phyloP scores from a whole-genome alignment of 2,797 vertebrate genomes.

The Oryzias dopingdopingensis region DNA sequence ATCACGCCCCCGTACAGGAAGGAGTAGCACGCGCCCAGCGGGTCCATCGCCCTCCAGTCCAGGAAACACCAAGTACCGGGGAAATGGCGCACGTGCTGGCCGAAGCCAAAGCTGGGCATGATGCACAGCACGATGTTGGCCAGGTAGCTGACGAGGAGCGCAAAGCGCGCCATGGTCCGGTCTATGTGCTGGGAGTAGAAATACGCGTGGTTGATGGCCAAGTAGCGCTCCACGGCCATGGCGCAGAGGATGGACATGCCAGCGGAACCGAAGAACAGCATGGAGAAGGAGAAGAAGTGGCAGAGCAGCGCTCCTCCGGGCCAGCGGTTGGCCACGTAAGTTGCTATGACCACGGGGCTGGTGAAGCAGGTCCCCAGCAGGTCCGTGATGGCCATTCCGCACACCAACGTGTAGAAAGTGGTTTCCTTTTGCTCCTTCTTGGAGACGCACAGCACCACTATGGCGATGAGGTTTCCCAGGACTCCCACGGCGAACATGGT shows the following conservation, averaged over 20 bases:
- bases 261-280: slow-evolving; percentile 83
- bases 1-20: slow-evolving; percentile 81
- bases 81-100: slow-evolving; percentile 72
- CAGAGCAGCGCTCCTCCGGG: slow-evolving; percentile 78
- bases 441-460: slow-evolving; percentile 79
- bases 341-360: slow-evolving; percentile 83
- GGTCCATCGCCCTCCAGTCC: slow-evolving; percentile 78
- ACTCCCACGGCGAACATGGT: slow-evolving; percentile 82
- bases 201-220: slow-evolving; percentile 83
- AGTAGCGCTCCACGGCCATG: slow-evolving; percentile 82
- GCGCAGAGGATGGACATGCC: slow-evolving; percentile 83
- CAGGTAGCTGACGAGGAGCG: slow-evolving; percentile 71
- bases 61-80: slow-evolving; percentile 84
- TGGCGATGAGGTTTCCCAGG: slow-evolving; percentile 80
- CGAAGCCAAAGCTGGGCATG: slow-evolving; percentile 82
- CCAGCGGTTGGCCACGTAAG: slow-evolving; percentile 75
- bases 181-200: slow-evolving; percentile 81
- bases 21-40: slow-evolving; percentile 74
- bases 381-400: slow-evolving; percentile 83
- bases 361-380: slow-evolving; percentile 83
- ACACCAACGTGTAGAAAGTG: slow-evolving; percentile 82
- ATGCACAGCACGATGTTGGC: slow-evolving; percentile 75
- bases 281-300: slow-evolving; percentile 84
- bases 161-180: slow-evolving; percentile 73
- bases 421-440: slow-evolving; percentile 83